Evolutionary conservation across 2,797 vertebrate species (phyloP), one percentile per base, ranked within the genome.

Genomic region (Megalops cyprinoides): DNA sequence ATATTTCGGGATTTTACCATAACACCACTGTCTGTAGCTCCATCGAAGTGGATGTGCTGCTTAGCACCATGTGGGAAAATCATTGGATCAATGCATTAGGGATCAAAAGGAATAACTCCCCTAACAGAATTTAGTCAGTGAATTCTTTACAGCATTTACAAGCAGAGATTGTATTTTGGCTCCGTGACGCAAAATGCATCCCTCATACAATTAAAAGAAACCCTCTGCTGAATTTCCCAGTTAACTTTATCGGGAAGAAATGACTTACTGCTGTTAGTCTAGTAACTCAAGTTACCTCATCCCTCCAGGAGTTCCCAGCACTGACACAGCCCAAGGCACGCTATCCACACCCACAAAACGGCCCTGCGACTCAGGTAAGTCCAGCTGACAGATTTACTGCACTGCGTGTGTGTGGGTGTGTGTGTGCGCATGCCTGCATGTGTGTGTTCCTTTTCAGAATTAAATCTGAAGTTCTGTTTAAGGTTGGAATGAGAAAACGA

Each of bases 331-430:
- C 94, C 96, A 96, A 88, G 93, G 94, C 91, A 96, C 96, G 0
- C 93, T 98, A 93, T 95, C 95, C 88, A 96, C 97, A 90, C 95
- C 97, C 88, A 97, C 95, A 92, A 99, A 99, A 95, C 97, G 98
- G 92, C 94, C 97, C 91, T 97, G 95, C 23, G 96, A 97, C 88
- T 95, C 97, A 95, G 97, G 97, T 99, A 96, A 15, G 73, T 46
- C 44, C 42, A 1, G 12, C 6, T 81, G 39, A 74, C 84, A 73
- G 55, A 74, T 82, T 4, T 14, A 12, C 56, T 23, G 28, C 12
- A 31, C n/a, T 55, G 67, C 31, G 7, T 5, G n/a, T 82, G 69
- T 69, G 39, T 15, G 4, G 81, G 65, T 53, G 37, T 46, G 46
- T 53, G 44, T 71, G 82, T 51, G 23, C 31, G 25, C 37, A 62